Evolutionary conservation across 2,113 vertebrate genomes (phyloP).

Genomic region (Otus sunia): DNA sequence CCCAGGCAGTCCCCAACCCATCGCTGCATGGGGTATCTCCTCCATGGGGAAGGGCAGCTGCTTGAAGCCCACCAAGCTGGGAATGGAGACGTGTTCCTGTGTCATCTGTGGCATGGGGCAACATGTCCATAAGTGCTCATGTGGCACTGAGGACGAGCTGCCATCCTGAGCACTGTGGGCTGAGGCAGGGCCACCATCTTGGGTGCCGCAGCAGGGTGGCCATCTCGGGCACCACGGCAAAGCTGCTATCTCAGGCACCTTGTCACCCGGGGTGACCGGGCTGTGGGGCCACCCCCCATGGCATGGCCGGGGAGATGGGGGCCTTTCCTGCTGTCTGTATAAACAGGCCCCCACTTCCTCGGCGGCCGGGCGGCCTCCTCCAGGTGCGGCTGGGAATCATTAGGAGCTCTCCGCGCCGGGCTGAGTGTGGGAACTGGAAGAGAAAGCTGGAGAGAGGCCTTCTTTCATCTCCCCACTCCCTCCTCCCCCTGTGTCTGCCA

Average conservation of each 20-base stretch:
- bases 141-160: not conserved
- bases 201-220: not conserved
- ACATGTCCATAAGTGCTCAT: fast-evolving
- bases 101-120: fast-evolving
- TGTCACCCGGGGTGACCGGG: not conserved
- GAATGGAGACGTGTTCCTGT: fast-evolving
- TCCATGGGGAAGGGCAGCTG: not conserved
- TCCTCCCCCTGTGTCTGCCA: slow-evolving; percentile 51
- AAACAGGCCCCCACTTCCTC: not conserved
- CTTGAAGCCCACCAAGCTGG: not conserved
- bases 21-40: fast-evolving
- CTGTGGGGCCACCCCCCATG: fast-evolving
- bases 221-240: not conserved
- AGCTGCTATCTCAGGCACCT: not conserved
- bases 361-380: not conserved
- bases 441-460: slow-evolving; percentile 61
- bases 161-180: not conserved
- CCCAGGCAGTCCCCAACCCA: not conserved
- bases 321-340: not conserved
- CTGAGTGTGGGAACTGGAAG: slow-evolving; percentile 69
- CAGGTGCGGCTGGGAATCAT: slow-evolving; percentile 68
- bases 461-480: slow-evolving; percentile 65
- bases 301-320: fast-evolving
- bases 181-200: fast-evolving
- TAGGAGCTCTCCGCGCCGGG: not conserved